phyloP scores from a whole-genome alignment of 2,888 invertebrate genomes.

The Amitus sp. region DNA sequence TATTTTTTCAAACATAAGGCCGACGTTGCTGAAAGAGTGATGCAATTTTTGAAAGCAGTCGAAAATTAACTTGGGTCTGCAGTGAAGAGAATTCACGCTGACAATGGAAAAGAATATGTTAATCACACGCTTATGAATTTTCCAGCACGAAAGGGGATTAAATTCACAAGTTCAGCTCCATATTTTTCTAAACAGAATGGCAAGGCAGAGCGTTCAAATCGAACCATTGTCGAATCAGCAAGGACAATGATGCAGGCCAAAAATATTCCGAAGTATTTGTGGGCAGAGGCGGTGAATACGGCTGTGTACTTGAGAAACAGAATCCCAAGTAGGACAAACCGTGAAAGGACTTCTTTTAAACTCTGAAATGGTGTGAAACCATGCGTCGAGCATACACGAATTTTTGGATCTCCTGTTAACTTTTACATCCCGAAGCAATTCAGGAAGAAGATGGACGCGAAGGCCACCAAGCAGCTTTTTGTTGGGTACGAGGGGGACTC shows the following conservation, averaged over 20 bases:
- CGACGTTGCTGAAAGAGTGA: slow-evolving; percentile 28
- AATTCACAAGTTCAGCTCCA: slow-evolving; percentile 14
- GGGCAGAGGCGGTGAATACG: slow-evolving; percentile 42
- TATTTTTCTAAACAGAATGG: slow-evolving; percentile 24
- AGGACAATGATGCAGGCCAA: slow-evolving; percentile 10
- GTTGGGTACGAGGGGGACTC: slow-evolving; percentile 8
- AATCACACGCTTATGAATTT: slow-evolving; percentile 14
- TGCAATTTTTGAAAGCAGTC: slow-evolving; percentile 30
- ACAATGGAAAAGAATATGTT: slow-evolving; percentile 22
- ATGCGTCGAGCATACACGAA: slow-evolving; percentile 39
- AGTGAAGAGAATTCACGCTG: slow-evolving; percentile 14
- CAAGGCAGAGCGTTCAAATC: slow-evolving; percentile 12
- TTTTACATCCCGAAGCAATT: slow-evolving; percentile 8
- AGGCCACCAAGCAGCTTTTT: slow-evolving; percentile 9
- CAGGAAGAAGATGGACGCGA: slow-evolving; percentile 1
- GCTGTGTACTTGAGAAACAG: slow-evolving; percentile 43
- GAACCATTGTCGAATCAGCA: slow-evolving; percentile 16
- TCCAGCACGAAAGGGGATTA: slow-evolving; percentile 12
- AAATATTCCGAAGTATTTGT: slow-evolving; percentile 20
- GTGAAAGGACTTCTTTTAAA: slow-evolving; percentile 44
- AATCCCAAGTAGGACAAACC: slow-evolving; percentile 41
- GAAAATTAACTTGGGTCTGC: slow-evolving; percentile 3
- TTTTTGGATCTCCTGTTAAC: slow-evolving; percentile 37
- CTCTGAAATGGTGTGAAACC: slow-evolving; percentile 42
- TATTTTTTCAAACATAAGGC: slow-evolving; percentile 33